Base-by-base conservation (phyloP, 1,140 invertebrate species). In the Brachionus koreanus region DNA sequence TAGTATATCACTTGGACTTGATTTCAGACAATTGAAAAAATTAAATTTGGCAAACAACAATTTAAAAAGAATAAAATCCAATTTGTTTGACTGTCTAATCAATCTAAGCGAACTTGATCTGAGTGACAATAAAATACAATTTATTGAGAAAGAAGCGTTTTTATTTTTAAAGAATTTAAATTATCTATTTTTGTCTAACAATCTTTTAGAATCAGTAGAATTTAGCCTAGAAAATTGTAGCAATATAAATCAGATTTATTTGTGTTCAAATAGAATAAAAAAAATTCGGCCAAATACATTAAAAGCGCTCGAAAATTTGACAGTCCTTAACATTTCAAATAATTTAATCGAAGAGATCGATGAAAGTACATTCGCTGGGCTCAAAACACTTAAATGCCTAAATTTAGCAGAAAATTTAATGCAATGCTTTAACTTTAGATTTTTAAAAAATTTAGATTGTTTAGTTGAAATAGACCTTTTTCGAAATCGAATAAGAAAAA, bases 31-130 rank as follows among this genome's bases (percentile, higher is more conserved):
- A n/a, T 42, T 69, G 35, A 69, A 39, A 39, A 19, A 69, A 19
- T 69, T 69, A 43, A 69, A 19, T 23, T 9, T 69, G 35, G 33
- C 65, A 39, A 69, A 69, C n/a, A 69, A 69, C n/a, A 37, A 19
- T 39, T 69, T 69, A 39, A 39, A 69, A 37, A 3, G 4, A 19
- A 39, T 69, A 42, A 37, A 37, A 39, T 39, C 4, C 9, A 7
- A 69, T 16, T 39, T 16, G 5, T 69, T 69, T 16, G 33, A 35
- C 10, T 39, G 16, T 42, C 37, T 69, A 35, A n/a, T 12, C 1
- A 69, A 69, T 23, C n/a, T 69, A 69, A 69, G n/a, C 35, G 65
- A 69, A 12, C 65, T 69, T 19, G 65, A 69, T 69, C 19, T 69
- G 37, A 42, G 65, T 23, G 65, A 69, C 10, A 69, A 69, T 16